These are phyloP conservation scores for Scaeva pyrastri DNA, from an alignment of 2,888 invertebrate species.

Conservation along the genomic window DNA sequence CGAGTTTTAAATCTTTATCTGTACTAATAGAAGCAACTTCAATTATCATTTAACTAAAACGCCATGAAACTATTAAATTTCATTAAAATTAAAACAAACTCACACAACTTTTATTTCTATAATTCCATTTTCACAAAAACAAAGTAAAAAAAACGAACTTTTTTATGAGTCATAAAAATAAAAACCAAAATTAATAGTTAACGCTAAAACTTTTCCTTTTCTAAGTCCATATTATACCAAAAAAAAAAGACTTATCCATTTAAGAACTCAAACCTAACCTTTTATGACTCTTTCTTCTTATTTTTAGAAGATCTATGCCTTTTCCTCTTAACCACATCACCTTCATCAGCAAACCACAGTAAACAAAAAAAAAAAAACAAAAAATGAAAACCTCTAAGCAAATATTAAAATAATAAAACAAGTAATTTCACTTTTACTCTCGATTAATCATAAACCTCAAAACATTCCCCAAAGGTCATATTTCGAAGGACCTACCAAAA, in stretches of 20 bases:
- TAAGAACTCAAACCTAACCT: not conserved
- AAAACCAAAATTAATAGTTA: not conserved
- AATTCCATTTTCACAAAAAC: not conserved
- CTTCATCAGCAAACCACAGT: no score
- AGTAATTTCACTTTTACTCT: constrained; percentile 19
- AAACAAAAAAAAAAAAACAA: no score
- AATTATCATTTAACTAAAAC: not conserved
- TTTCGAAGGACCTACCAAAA: not conserved
- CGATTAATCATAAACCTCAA: constrained; percentile 22
- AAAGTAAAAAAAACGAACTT: no score
- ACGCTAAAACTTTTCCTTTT: not conserved
- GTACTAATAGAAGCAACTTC: no score
- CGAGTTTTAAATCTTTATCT: no score
- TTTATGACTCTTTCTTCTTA: not conserved
- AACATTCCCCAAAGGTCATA: constrained; percentile 28
- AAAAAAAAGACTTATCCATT: not conserved
- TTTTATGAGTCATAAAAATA: constrained; percentile 8
- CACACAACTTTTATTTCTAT: not conserved
- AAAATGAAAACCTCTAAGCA: not conserved
- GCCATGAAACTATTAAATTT: not conserved
- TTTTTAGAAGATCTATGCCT: not conserved
- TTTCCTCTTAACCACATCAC: no score
- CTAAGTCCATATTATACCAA: not conserved
- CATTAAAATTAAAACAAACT: not conserved
- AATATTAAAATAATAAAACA: constrained; percentile 28